These are phyloP conservation scores for Notoglanidium macrostoma DNA, from an alignment of 2,797 vertebrate genomes.

Conservation along the genomic window DNA sequence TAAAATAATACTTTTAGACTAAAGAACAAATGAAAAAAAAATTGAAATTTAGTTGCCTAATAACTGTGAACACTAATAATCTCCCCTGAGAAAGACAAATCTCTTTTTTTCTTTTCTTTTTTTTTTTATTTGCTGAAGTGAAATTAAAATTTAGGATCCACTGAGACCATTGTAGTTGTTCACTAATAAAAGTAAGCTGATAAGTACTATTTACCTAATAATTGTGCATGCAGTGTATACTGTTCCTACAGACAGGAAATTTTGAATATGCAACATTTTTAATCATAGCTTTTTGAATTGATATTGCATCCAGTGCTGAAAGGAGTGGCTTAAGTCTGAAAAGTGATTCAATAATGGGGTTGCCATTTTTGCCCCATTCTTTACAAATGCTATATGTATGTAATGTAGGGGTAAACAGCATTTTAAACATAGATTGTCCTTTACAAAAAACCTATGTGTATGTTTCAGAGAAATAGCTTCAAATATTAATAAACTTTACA, in stretches of 20 bases:
- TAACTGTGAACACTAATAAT: not conserved
- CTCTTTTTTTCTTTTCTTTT: not conserved
- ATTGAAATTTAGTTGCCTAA: not conserved
- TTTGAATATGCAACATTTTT: not conserved
- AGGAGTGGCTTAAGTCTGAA: not conserved
- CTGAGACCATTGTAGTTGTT: not conserved
- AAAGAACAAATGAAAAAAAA: not conserved
- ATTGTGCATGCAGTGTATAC: not conserved
- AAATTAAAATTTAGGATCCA: not conserved
- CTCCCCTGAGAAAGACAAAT: not conserved
- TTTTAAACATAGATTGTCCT: not conserved
- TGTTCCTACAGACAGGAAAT: not conserved
- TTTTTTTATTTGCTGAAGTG: not conserved
- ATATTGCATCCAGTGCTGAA: not conserved
- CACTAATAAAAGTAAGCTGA: not conserved
- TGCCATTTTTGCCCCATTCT: not conserved
- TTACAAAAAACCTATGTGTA: not conserved
- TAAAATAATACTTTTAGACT: not conserved
- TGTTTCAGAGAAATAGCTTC: not conserved
- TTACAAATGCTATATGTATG: not conserved
- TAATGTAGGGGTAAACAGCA: not conserved
- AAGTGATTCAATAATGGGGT: not conserved
- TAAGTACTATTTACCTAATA: not conserved
- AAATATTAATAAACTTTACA: not conserved
- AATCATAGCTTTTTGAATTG: not conserved